Base-by-base conservation (phyloP, 2,888 invertebrate genomes). In the Adelphocoris suturalis region DNA sequence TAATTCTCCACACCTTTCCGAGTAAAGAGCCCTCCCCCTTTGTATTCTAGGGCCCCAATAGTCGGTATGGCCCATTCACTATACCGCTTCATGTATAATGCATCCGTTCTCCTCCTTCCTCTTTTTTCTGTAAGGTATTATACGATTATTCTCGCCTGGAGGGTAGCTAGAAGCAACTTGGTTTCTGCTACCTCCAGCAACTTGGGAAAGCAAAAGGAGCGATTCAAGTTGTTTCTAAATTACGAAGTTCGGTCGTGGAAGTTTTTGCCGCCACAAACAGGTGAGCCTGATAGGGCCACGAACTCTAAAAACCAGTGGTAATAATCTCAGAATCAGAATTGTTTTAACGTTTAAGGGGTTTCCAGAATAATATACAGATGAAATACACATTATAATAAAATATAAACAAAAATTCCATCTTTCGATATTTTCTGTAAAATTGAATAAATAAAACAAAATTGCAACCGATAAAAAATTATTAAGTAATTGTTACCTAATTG, bases 1-100 rank as follows among this genome's bases (percentile, higher is more conserved):
- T 76, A 76, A 78, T 78, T 78, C 78, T 46, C 11, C 19, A 78
- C 78, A 46, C 78, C 46, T 78, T 78, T 78, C 37, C 46, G 37
- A 47, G 37, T 37, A n/a, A 14, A 46, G 46, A 28, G 16, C n/a
- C 78, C 68, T 37, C 78, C 78, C 37, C 46, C 27, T 76, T 76
- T 78, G 78, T 78, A 78, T 78, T 57, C 85, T 61, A 61, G 57
- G 61, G 37, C 85, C 52, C 85, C 61, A 57, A 14, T 57, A 85
- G 27, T 37, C 37, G 37, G 37, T 85, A 55, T 19, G 78, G 78
- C 37, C 78, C 78, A 78, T 78, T 46, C 78, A 19, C 78, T 47
- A 47, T 78, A 78, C 11, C 37, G 55, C 37, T 85, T 85, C 85
- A 85, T 85, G 85, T 85, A 85, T 85, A 57, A 85, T 85, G 85